Conservation (phyloP, 2,113 vertebrate species). For the Rhadina sibilatrix region DNA sequence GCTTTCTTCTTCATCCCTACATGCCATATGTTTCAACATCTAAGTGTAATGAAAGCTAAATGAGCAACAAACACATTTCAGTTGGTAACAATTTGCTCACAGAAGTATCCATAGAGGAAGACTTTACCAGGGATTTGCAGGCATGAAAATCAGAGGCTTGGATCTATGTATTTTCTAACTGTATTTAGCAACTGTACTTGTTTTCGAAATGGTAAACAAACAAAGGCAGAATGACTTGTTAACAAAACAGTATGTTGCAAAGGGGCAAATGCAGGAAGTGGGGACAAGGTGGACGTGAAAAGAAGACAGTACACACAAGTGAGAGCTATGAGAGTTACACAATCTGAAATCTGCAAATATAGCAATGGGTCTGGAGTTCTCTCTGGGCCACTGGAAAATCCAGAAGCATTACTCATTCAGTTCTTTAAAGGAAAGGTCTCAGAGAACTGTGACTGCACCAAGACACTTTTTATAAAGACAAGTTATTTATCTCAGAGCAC, state of each 20-base stretch:
- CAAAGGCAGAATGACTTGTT: background rate
- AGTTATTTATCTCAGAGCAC: background rate
- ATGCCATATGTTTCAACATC: rapidly evolving
- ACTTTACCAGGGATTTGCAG: background rate
- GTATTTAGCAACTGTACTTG: background rate
- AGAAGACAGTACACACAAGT: background rate
- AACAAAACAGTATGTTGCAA: background rate
- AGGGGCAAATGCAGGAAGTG: background rate
- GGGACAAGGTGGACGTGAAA: background rate
- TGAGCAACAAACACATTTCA: background rate
- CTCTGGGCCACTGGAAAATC: background rate
- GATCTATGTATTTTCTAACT: background rate
- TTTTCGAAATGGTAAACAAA: background rate
- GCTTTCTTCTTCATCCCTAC: background rate
- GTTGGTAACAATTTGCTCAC: background rate
- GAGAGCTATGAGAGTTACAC: background rate
- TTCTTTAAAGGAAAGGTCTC: background rate
- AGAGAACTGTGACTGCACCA: background rate
- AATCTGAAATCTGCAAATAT: background rate
- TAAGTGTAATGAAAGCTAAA: background rate
- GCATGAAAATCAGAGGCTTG: background rate
- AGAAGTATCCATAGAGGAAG: background rate
- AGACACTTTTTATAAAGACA: background rate
- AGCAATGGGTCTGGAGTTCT: rapidly evolving
- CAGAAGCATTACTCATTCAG: background rate